phyloP scores from a whole-genome alignment of 2,888 invertebrate species.

The Taphrorychus bicolor region DNA sequence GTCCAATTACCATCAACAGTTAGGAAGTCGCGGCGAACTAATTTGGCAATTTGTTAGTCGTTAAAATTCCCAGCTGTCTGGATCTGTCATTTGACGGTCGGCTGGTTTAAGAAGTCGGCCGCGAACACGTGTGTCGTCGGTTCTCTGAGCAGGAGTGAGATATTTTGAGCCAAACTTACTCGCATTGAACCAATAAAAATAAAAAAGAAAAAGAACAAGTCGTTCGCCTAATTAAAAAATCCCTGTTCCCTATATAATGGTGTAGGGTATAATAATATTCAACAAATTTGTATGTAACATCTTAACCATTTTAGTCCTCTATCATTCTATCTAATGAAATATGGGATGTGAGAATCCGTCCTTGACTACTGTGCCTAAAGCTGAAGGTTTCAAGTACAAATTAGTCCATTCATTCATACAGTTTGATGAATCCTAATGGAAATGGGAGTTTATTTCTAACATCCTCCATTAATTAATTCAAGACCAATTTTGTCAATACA shows the following conservation, averaged over 20 bases:
- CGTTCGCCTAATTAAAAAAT: constrained; percentile 18
- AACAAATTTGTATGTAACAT: no score
- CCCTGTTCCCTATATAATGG: background rate
- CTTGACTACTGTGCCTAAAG: no score
- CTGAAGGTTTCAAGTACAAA: no score
- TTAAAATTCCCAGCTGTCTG: constrained; percentile 63
- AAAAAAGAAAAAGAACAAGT: constrained; percentile 6
- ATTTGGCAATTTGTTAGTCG: constrained; percentile 64
- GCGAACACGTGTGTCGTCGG: constrained; percentile 57
- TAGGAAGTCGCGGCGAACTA: constrained; percentile 58
- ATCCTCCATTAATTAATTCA: no score
- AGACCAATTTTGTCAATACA: no score
- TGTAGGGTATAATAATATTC: no score
- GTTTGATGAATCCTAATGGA: no score
- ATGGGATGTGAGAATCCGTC: no score
- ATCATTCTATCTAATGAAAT: no score
- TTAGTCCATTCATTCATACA: no score
- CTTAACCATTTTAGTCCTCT: no score
- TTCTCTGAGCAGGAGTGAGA: constrained; percentile 18
- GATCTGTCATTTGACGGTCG: constrained; percentile 61
- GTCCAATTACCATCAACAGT: constrained; percentile 61
- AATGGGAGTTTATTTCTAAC: no score
- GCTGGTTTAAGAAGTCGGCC: constrained; percentile 60
- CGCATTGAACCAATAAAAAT: constrained; percentile 28
- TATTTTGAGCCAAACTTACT: constrained; percentile 22